Evolutionary conservation across 2,113 vertebrate genomes (phyloP).

Genomic region (Pipa parva): DNA sequence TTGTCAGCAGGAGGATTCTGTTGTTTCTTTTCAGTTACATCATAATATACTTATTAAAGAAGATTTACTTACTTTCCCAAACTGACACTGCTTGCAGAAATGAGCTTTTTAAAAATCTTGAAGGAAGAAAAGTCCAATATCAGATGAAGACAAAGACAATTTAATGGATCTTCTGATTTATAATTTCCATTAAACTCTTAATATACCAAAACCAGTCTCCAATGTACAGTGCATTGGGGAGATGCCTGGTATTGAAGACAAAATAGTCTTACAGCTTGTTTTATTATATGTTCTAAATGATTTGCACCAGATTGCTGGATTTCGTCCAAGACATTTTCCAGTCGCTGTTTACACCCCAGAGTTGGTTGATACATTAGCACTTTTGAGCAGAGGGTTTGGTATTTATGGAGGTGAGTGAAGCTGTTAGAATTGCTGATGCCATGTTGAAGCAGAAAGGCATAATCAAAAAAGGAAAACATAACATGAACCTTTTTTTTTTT

Average conservation of each 20-base stretch:
- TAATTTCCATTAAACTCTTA: not conserved
- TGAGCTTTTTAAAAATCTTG: no score
- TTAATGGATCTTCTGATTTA: not conserved
- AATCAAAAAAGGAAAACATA: not conserved
- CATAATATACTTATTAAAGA: not conserved
- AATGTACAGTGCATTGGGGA: not conserved
- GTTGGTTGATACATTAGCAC: not conserved
- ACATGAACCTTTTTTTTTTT: not conserved
- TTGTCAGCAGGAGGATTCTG: not conserved
- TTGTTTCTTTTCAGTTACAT: not conserved
- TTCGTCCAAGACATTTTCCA: not conserved
- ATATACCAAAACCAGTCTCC: not conserved
- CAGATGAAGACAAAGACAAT: not conserved
- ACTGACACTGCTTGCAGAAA: not conserved
- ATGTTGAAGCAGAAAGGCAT: not conserved
- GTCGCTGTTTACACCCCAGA: not conserved
- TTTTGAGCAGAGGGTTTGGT: not conserved
- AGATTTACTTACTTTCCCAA: not conserved
- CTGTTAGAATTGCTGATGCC: not conserved
- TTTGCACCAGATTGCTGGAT: not conserved
- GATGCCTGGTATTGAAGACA: not conserved
- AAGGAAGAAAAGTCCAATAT: no score
- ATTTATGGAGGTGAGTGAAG: not conserved
- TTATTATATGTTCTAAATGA: not conserved
- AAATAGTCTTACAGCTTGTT: not conserved